phyloP scores from a whole-genome alignment of 2,113 vertebrate genomes.

The Aramus guarauna region DNA sequence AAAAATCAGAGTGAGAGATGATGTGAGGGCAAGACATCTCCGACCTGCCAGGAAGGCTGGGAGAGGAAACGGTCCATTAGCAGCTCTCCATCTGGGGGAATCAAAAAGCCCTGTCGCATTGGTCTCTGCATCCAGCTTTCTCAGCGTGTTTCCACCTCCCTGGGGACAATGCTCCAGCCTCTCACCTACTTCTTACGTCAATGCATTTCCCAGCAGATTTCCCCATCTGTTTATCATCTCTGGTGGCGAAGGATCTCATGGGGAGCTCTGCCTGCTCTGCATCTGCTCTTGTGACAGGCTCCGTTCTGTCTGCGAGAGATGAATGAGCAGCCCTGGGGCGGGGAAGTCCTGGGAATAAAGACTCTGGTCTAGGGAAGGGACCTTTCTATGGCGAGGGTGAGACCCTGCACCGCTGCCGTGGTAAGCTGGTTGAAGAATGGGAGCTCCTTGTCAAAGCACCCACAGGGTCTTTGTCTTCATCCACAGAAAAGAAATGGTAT shows the following conservation, averaged over 20 bases:
- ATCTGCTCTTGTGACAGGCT: constrained; percentile 59
- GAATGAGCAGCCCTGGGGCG: constrained; percentile 11
- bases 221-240: constrained; percentile 64
- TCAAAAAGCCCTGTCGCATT: constrained; percentile 28
- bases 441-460: neutral
- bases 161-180: constrained; percentile 25
- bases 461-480: constrained; percentile 21
- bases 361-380: neutral
- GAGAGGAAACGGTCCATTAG: constrained; percentile 49
- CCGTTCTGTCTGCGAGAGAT: constrained; percentile 32
- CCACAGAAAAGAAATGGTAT: neutral
- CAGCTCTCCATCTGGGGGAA: neutral
- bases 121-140: neutral
- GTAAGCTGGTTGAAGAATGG: neutral
- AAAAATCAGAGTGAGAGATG: neutral
- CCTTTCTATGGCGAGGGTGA: neutral
- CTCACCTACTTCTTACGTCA: constrained; percentile 60
- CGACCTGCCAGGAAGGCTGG: neutral
- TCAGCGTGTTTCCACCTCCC: constrained; percentile 1
- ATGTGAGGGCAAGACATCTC: neutral
- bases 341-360: constrained; percentile 56
- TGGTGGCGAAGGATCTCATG: constrained; percentile 45
- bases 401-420: neutral
- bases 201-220: constrained; percentile 58
- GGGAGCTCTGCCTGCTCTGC: constrained; percentile 49